Conservation (phyloP, 2,888 invertebrate genomes). For the Drosophila parthenogenetica region DNA sequence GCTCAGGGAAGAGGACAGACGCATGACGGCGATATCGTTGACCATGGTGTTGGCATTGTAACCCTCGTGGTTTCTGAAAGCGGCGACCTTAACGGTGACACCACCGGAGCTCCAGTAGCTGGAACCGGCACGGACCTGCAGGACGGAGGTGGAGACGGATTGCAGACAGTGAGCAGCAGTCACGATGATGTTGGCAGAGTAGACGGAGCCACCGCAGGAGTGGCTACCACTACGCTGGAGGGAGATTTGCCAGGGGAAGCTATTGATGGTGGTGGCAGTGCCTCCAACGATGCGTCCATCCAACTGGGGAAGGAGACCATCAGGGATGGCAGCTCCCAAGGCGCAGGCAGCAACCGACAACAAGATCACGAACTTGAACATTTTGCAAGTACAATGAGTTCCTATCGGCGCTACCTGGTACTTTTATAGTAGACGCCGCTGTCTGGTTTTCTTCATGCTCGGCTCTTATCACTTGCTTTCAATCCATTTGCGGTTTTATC, state of each 20-base stretch:
- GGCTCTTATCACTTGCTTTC: slow-evolving; percentile 1
- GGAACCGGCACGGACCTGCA: slow-evolving; percentile 86
- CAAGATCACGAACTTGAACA: slow-evolving; percentile 62
- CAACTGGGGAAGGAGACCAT: slow-evolving; percentile 68
- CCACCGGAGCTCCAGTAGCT: slow-evolving; percentile 83
- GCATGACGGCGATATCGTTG: slow-evolving; percentile 87
- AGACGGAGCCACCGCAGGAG: slow-evolving; percentile 87
- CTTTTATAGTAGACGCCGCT: slow-evolving; percentile 5
- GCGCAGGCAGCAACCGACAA: slow-evolving; percentile 64
- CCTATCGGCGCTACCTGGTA: not conserved
- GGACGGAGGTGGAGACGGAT: slow-evolving; percentile 44
- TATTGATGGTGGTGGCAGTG: slow-evolving; percentile 58
- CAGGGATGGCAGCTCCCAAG: slow-evolving; percentile 64
- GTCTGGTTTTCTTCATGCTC: not conserved
- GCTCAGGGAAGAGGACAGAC: slow-evolving; percentile 85
- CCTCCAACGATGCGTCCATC: slow-evolving; percentile 83
- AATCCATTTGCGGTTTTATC: slow-evolving; percentile 1
- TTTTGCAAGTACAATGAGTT: slow-evolving; percentile 1
- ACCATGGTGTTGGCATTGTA: slow-evolving; percentile 85
- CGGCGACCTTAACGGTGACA: slow-evolving; percentile 35
- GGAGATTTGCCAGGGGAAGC: slow-evolving; percentile 77
- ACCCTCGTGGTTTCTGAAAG: slow-evolving; percentile 65
- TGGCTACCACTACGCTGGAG: slow-evolving; percentile 84
- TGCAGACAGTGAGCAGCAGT: slow-evolving; percentile 88
- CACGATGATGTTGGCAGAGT: slow-evolving; percentile 85